Evolutionary conservation across 2,113 vertebrate genomes (phyloP), one percentile per base, ranked within the genome.

Genomic region (Todiramphus saurophagus): DNA sequence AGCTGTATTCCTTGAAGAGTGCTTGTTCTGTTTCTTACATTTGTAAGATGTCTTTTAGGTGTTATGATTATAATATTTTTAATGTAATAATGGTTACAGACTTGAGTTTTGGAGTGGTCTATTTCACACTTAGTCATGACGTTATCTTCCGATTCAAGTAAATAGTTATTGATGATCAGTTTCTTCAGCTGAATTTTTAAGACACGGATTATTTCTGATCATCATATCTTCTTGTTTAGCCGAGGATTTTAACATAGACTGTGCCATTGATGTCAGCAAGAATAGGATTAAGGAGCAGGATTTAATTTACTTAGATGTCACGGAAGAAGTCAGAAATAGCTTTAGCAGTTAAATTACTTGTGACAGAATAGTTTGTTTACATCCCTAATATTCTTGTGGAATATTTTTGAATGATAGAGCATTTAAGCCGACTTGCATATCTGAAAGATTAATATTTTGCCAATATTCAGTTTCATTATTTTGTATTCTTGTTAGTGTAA

Each of bases 371-470:
- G 83, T 93, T 88, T 96, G 80, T 93, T 91, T 84, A 43, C 81
- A 46, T 84, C 55, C 63, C 30, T 44, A 56, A 74, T 92, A 87
- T 79, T 84, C 23, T 31, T 90, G 37, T 62, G 46, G 28, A 92
- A 43, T 91, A 82, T 31, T 89, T 97, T 93, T 90, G 77, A 76
- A 85, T 86, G 35, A 75, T 62, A 90, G 58, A 48, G 73, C 41
- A 24, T 87, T 70, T 85, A 28, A 91, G 41, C 31, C 94, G 48
- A 84, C 77, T 90, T 2, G 0, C 48, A 94, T 20, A 30, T 93
- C 91, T 92, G 44, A 85, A 96, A 89, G 69, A 51, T 86, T 55
- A 93, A 70, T 30, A 46, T 87, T 94, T 90, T 94, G 62, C 66
- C 18, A 62, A 84, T 59, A 78, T 82, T 76, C 58, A 37, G 10